Evolutionary conservation across 2,888 invertebrate genomes (phyloP).

Genomic region (Ecliptopera silaceata): DNA sequence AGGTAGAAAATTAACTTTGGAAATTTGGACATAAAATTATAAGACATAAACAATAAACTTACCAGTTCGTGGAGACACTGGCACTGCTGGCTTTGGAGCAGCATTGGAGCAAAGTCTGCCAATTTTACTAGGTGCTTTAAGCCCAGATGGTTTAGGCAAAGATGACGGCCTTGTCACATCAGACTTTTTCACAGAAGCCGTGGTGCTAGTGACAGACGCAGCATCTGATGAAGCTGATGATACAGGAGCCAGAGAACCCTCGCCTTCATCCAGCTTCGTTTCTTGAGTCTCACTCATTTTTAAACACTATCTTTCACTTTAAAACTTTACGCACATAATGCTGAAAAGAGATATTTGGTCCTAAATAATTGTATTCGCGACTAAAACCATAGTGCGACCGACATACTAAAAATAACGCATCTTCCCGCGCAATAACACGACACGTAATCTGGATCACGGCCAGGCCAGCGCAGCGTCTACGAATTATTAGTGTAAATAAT

Average conservation of each 20-base stretch:
- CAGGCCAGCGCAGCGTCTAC: constrained; percentile 68
- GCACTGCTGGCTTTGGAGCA: constrained; percentile 86
- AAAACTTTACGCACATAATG: constrained; percentile 42
- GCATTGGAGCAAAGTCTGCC: constrained; percentile 85
- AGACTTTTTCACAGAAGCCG: constrained; percentile 54
- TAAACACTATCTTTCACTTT: constrained; percentile 52
- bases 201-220: constrained; percentile 61
- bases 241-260: constrained; percentile 50
- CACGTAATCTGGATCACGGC: constrained; percentile 81
- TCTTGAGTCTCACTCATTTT: constrained; percentile 75
- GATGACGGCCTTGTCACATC: constrained; percentile 65
- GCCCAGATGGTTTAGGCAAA: constrained; percentile 83
- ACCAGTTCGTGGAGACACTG: constrained; percentile 82
- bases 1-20: too few species aligned
- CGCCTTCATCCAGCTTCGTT: constrained; percentile 43
- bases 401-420: constrained; percentile 77
- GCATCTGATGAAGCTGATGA: constrained; percentile 66
- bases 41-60: constrained; percentile 48
- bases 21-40: neutral
- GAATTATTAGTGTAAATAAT: constrained; percentile 60
- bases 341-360: constrained; percentile 46
- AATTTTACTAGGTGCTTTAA: constrained; percentile 86
- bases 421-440: constrained; percentile 79
- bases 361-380: constrained; percentile 49
- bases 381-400: constrained; percentile 62